Conservation (phyloP, 2,888 invertebrate genomes). For the Diaphora mendica region DNA sequence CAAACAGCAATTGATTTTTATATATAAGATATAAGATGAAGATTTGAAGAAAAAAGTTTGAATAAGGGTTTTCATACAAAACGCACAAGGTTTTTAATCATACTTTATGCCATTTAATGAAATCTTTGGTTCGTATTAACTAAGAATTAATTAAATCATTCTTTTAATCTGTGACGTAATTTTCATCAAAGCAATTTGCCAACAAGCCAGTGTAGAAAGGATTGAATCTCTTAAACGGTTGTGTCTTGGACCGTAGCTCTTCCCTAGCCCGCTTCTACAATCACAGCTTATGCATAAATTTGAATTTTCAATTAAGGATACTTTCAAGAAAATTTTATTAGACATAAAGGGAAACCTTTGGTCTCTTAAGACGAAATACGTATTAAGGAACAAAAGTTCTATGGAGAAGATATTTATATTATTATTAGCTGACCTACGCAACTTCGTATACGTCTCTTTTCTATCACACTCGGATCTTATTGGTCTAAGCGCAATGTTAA, state of each 20-base stretch:
- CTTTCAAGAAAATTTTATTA: conserved; percentile 86
- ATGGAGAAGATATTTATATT: conserved; percentile 47
- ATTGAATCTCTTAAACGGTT: conserved; percentile 73
- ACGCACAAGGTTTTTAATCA: conserved; percentile 5
- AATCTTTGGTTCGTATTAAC: conserved; percentile 56
- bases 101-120: conserved; percentile 12
- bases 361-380: conserved; percentile 81
- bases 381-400: conserved; percentile 63
- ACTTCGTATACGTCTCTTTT: no score
- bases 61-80: conserved; percentile 1
- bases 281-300: conserved; percentile 87
- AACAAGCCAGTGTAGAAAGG: conserved; percentile 68
- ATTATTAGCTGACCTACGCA: no score
- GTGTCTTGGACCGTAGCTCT: conserved; percentile 64
- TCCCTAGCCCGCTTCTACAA: conserved; percentile 72
- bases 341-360: conserved; percentile 85
- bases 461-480: no score
- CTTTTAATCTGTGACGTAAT: conserved; percentile 73
- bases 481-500: no score
- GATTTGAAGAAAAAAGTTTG: background rate
- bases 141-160: conserved; percentile 66
- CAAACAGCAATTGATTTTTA: no score
- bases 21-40: no score
- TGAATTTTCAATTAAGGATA: conserved; percentile 86
- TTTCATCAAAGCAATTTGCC: conserved; percentile 77